Evolutionary conservation across 1,140 invertebrate species (phyloP), one percentile per base, ranked within the genome.

Genomic region (Neelides sp.): DNA sequence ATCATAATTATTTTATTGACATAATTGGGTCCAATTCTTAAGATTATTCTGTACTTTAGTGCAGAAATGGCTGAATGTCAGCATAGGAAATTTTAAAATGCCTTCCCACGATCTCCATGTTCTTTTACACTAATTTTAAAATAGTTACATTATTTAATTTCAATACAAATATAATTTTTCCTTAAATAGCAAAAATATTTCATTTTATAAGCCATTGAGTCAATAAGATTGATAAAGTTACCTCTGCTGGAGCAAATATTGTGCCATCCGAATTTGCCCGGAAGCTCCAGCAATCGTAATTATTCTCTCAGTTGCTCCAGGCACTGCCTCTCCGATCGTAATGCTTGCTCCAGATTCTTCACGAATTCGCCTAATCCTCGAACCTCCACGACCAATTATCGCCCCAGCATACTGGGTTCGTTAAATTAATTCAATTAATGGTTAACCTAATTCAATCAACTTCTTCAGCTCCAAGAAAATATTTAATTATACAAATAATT

Each of bases 371-470:
- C 90, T 79, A 63, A 98, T 97, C 56, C 93, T 77, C 28, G 81
- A 79, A 19, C 91, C 93, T 58, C 87, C 88, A 68, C 94, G 94
- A 54, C 94, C 94, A 69, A 98, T 98, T 59, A 98, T 97, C 53
- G 94, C 93, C 54, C 94, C 94, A 57, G 92, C 93, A 70, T 94
- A 73, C 88, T 97, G 68, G 35, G 66, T 13, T 69, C 58, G 57
- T 39, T 57, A 20, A 51, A 48, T 30, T 42, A n/a, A n/a, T n/a
- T n/a, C n/a, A n/a, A n/a, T n/a, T n/a, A n/a, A n/a, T n/a, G n/a
- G n/a, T n/a, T n/a, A n/a, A n/a, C n/a, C n/a, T n/a, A n/a, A n/a
- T n/a, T n/a, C n/a, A n/a, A n/a, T n/a, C n/a, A n/a, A n/a, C n/a
- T n/a, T n/a, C n/a, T n/a, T n/a, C n/a, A n/a, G n/a, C n/a, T n/a